Base-by-base conservation (phyloP, 2,113 vertebrate genomes). In the Hymenochirus boettgeri region DNA sequence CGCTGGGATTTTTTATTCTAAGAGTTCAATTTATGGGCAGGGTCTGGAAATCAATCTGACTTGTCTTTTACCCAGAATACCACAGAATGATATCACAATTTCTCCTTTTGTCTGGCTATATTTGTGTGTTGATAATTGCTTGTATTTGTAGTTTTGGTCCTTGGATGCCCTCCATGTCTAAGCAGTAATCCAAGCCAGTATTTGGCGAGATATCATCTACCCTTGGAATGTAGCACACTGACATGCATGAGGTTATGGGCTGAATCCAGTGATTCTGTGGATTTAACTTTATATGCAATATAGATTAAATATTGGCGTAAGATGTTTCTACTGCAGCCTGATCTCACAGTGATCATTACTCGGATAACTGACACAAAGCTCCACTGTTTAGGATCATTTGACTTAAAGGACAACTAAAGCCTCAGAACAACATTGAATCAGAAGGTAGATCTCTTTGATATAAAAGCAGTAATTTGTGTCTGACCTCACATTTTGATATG, bases 41-140 rank as follows among this genome's bases (percentile, higher is more conserved):
- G 50, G 37, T 59, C 59, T 67, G 33, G 46, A 67, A 67, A 59
- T 33, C 47, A 29, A 59, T 33, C 39, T 51, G 51, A 11, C 57
- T 9, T 23, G 39, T 56, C 51, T 58, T n/a, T 31, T 37, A 51
- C 52, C 56, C 56, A 35, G 19, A 52, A 52, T 42, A 39, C 64
- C 54, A 29, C 64, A 42, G 33, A 12, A 67, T 67, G 46, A 66
- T 58, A 55, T 59, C 64, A 64, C 8, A 27, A 33, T 13, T 24
- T 11, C 46, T 46, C 17, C 57, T 58, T 59, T 56, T 51, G 27
- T 66, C 31, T 17, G 18, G 29, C 35, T 67, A 23, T 59, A 67
- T 27, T 19, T 52, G 29, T 26, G 31, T 45, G 17, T 21, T 21
- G n/a, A n/a, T 67, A 51, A 52, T 52, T 51, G 31, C 64, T 50